These are phyloP conservation scores for rat (Rattus norvegicus) DNA, from an alignment of 2,113 vertebrate species.

Conservation along the genomic window DNA sequence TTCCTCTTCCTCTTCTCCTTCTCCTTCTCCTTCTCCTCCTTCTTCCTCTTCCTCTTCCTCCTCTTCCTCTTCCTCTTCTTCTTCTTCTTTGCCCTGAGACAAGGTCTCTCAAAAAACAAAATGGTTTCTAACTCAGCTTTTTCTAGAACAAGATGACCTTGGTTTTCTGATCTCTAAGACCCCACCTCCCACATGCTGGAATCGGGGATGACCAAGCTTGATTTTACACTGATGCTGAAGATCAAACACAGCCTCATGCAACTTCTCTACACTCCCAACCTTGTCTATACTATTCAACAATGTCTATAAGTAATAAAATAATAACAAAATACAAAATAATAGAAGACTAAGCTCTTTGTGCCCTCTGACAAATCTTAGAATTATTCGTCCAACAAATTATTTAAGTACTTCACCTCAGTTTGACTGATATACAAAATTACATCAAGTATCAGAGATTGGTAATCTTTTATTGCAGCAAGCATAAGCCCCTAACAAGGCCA, in stretches of 20 bases:
- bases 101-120: background rate
- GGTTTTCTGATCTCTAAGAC: background rate
- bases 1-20: too few relatives aligned
- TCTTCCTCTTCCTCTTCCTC: too few relatives aligned
- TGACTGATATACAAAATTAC: background rate
- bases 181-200: background rate
- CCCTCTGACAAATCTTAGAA: conserved; percentile 38
- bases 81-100: background rate
- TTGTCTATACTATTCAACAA: background rate
- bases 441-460: conserved; percentile 11
- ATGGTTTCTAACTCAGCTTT: background rate
- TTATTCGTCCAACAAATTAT: conserved; percentile 19
- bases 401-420: conserved; percentile 40
- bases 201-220: background rate
- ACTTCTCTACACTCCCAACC: background rate
- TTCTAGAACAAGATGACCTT: background rate
- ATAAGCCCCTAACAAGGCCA: background rate
- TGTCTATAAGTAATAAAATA: background rate
- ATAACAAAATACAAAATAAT: conserved; percentile 24
- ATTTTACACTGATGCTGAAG: background rate
- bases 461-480: background rate
- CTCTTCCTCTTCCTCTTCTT: background rate
- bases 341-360: conserved; percentile 30
- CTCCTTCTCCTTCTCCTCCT: too few relatives aligned
- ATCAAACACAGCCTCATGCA: background rate